Base-by-base conservation (phyloP, 2,888 invertebrate genomes). In the Diogma glabrata region DNA sequence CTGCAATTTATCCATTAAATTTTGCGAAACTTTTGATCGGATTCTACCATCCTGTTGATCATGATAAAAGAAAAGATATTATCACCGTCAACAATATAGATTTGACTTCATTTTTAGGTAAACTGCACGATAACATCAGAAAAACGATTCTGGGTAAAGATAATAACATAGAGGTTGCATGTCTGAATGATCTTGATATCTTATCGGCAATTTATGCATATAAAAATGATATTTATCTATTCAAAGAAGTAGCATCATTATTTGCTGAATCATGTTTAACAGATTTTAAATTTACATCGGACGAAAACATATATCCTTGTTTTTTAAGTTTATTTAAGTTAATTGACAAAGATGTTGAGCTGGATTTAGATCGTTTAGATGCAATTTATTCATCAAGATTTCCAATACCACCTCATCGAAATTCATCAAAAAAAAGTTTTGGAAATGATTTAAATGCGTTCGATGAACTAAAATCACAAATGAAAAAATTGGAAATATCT, bases 41-140 rank as follows among this genome's bases (percentile, higher is more conserved):
- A 43, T 63, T 66, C 56, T 70, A 68, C 59, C 67, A 67, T 47
- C 70, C 70, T 6, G 63, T 70, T 54, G 63, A 61, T 23, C 61
- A 63, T 7, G 64, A 66, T 28, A 68, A 70, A 55, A 53, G 55
- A 8, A 52, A 50, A 17, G 52, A 53, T n/a, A n/a, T n/a, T n/a
- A n/a, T n/a, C n/a, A n/a, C n/a, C n/a, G n/a, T n/a, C n/a, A n/a
- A n/a, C n/a, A 52, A 52, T 38, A 9, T 52, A 16, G 45, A 50
- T 26, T 50, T 53, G 43, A 53, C 52, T 23, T 51, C 22, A 14
- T 22, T 43, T 22, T n/a, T 43, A 43, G 23, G 48, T 8, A 46
- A 46, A 46, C 24, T 46, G 17, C 16, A 24, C 24, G 46, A 26
- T 24, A 46, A 24, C 24, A 46, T 46, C 24, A 46, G 24, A 51